Conservation (phyloP, 2,797 vertebrate genomes). For the Sebastes diploproa region DNA sequence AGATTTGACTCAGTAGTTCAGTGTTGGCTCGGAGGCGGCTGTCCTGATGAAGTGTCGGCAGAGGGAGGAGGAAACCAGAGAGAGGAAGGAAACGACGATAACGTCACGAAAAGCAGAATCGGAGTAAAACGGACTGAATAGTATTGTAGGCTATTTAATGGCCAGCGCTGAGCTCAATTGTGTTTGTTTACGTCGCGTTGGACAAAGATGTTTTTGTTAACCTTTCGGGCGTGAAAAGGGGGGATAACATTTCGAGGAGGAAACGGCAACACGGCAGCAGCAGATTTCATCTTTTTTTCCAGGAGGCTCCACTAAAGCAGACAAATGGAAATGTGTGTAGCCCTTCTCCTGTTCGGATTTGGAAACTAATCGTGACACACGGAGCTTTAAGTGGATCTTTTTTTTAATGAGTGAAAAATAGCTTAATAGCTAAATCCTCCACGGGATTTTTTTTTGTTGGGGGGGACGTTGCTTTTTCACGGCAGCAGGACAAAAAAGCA, state of each 20-base stretch:
- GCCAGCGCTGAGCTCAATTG: conserved; percentile 47
- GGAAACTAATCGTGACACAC: conserved; percentile 63
- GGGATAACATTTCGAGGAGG: conserved; percentile 32
- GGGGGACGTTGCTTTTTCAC: conserved; percentile 22
- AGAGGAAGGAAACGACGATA: conserved; percentile 75
- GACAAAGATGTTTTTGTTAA: conserved; percentile 55
- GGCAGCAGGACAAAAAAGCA: conserved; percentile 20
- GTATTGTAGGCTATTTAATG: conserved; percentile 49
- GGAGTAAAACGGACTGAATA: conserved; percentile 62
- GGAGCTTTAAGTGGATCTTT: conserved; percentile 57
- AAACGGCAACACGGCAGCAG: conserved; percentile 49
- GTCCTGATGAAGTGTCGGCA: conserved; percentile 67
- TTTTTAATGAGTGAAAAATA: conserved; percentile 52
- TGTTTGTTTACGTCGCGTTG: conserved; percentile 18
- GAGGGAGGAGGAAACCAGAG: conserved; percentile 58
- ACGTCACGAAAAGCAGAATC: conserved; percentile 74
- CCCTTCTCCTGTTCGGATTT: conserved; percentile 62
- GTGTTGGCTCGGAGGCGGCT: conserved; percentile 46
- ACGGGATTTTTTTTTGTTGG: conserved; percentile 14
- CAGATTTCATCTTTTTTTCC: conserved; percentile 55
- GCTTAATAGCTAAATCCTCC: conserved; percentile 25
- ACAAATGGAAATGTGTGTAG: conserved; percentile 72
- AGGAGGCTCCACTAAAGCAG: conserved; percentile 55
- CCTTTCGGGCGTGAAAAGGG: conserved; percentile 36
- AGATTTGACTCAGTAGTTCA: neutral